phyloP scores from a whole-genome alignment of 2,113 vertebrate genomes.

The Pseudopodoces humilis region DNA sequence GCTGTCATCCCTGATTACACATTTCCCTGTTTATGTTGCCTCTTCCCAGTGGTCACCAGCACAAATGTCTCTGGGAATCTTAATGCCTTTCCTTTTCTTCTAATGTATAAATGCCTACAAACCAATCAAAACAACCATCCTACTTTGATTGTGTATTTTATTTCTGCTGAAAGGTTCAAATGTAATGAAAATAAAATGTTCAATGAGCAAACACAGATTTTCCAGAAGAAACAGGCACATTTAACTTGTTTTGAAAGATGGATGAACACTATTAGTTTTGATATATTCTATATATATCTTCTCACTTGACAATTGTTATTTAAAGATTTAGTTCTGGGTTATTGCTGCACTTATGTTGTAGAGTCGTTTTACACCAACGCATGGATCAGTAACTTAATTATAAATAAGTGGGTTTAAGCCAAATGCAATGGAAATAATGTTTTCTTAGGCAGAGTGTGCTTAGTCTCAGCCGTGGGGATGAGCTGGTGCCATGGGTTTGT shows the following conservation, averaged over 20 bases:
- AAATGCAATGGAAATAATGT: neutral
- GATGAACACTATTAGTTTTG: slow-evolving; percentile 18
- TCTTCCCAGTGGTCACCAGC: neutral
- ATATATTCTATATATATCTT: neutral
- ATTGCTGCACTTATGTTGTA: neutral
- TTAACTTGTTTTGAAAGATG: slow-evolving; percentile 27
- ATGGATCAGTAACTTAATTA: neutral
- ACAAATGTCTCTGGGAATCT: neutral
- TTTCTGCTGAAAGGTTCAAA: neutral
- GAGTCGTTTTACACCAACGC: neutral
- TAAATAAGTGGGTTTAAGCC: neutral
- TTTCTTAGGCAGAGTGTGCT: neutral
- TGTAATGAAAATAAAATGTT: slow-evolving; percentile 2
- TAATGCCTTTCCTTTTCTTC: neutral
- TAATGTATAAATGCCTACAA: neutral
- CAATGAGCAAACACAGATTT: slow-evolving; percentile 12
- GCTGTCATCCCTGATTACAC: neutral
- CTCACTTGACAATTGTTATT: slow-evolving; percentile 19
- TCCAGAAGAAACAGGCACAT: neutral
- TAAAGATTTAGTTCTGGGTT: slow-evolving; percentile 19
- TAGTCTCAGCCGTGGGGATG: neutral
- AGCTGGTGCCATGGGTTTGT: neutral
- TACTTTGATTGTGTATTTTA: neutral
- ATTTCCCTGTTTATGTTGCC: neutral
- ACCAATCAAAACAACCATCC: neutral